Evolutionary conservation across 1,140 invertebrate genomes (phyloP), one percentile per base, ranked within the genome.

Genomic region (Cydia strobilella): DNA sequence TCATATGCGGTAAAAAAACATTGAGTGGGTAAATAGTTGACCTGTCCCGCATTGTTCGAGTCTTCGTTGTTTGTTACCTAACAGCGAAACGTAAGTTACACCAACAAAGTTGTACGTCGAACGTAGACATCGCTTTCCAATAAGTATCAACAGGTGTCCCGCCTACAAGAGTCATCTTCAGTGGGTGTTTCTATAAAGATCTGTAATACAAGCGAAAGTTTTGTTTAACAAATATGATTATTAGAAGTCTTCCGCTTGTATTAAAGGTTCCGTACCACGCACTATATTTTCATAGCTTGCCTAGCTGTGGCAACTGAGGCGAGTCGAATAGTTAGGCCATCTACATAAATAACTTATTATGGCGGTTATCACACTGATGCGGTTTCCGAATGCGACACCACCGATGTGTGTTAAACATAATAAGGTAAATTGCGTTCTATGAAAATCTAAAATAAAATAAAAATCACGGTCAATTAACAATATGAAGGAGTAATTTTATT

Each of bases 141-240:
- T 35, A 69, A 23, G 31, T 69, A 69, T 69, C 65, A 69, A 35
- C 65, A 69, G 27, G 65, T 69, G 65, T 35, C 27, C 31, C 27
- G 27, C 65, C 65, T 69, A 39, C 35, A 1, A 69, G 31, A 69
- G 35, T 35, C 15, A 18, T 39, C 65, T 69, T 39, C 27, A 39
- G 63, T 59, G 9, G 18, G n/a, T 3, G 9, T 23, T 23, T 18
- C 54, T 45, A 45, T 15, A 45, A 15, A 51, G 15, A 12, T 18
- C 4, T 51, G 48, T 51, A 51, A 13, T 13, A 45, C 10, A 45
- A 45, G 42, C 42, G 42, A 15, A 45, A 13, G 1, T 45, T 45
- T 15, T 45, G 12, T 45, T 13, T 45, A 13, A 45, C 12, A 45
- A 45, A 45, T 45, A 45, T 45, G 12, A 45, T 45, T 45, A 35